These are phyloP conservation scores for Anneissia japonica DNA, from an alignment of 35 echinoderm and acorn worm genomes.

Conservation along the genomic window DNA sequence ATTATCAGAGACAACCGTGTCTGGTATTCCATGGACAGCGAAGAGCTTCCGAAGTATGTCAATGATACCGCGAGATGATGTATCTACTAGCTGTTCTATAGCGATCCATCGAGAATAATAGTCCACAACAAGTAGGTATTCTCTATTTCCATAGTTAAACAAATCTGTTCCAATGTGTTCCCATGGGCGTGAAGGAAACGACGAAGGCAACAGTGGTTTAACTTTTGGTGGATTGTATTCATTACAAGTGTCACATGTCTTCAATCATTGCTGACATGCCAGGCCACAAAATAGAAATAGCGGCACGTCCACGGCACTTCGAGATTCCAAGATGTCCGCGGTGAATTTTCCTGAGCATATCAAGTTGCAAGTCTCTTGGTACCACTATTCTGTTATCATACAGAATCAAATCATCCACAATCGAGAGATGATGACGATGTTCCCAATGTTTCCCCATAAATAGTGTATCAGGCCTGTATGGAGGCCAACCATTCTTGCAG, in stretches of 20 bases:
- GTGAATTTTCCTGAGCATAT: constrained; percentile 16
- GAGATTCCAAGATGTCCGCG: constrained; percentile 32
- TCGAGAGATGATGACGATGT: constrained; percentile 4
- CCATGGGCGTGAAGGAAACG: constrained; percentile 48
- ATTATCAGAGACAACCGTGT: constrained; percentile 18
- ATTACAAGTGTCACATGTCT: constrained; percentile 27
- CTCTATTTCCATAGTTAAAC: constrained; percentile 7
- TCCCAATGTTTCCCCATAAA: constrained; percentile 3
- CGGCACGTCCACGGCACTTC: constrained; percentile 19
- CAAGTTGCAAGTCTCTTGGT: constrained; percentile 2
- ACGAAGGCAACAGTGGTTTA: constrained; percentile 39
- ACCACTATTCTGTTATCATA: constrained; percentile 1
- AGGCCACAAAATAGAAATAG: background rate
- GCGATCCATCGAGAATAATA: constrained; percentile 42
- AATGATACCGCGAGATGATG: constrained; percentile 5
- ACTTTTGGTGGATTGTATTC: constrained; percentile 2
- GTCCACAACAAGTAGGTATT: constrained; percentile 27
- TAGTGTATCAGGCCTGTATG: background rate
- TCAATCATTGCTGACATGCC: constrained; percentile 4
- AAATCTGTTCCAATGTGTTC: constrained; percentile 26
- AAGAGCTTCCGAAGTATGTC: constrained; percentile 11
- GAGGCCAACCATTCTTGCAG: background rate
- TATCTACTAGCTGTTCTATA: background rate
- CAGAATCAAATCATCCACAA: constrained; percentile 12
- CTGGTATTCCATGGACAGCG: constrained; percentile 32